phyloP scores from a whole-genome alignment of 2,888 invertebrate genomes.

The Eubasilissa splendida region DNA sequence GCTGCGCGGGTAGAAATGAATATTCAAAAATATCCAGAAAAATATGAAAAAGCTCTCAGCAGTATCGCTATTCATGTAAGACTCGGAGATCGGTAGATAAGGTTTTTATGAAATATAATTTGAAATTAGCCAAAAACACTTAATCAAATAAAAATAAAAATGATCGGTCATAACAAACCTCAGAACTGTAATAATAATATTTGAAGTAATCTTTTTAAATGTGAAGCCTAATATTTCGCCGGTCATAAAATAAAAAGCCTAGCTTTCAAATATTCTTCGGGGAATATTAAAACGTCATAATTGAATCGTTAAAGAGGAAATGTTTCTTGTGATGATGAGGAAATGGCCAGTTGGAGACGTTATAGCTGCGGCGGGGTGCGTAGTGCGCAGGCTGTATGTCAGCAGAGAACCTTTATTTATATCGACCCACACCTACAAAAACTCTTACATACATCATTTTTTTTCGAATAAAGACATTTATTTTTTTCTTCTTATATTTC shows the following conservation, averaged over 20 bases:
- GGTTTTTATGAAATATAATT: too few relatives aligned
- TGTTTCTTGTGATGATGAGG: constrained; percentile 36
- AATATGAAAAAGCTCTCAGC: background rate
- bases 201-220: background rate
- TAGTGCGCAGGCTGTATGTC: background rate
- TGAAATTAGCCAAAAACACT: too few relatives aligned
- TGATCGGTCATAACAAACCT: too few relatives aligned
- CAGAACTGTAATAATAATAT: too few relatives aligned
- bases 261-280: constrained; percentile 6
- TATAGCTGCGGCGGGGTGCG: background rate
- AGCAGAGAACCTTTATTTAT: background rate
- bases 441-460: too few relatives aligned
- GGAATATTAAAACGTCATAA: constrained; percentile 26
- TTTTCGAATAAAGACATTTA: too few relatives aligned
- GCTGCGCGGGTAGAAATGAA: background rate
- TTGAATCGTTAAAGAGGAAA: constrained; percentile 31
- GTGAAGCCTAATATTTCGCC: constrained; percentile 4
- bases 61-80: too few relatives aligned
- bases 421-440: background rate
- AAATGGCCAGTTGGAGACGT: constrained; percentile 27
- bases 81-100: too few relatives aligned
- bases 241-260: constrained; percentile 5
- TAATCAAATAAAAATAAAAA: too few relatives aligned
- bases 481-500: too few relatives aligned
- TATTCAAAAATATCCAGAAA: background rate